Percentiles rank a stretch among this genome's conserved stretches.
Conservation (phyloP, 2,888 invertebrate genomes). For the Arge pagana region DNA sequence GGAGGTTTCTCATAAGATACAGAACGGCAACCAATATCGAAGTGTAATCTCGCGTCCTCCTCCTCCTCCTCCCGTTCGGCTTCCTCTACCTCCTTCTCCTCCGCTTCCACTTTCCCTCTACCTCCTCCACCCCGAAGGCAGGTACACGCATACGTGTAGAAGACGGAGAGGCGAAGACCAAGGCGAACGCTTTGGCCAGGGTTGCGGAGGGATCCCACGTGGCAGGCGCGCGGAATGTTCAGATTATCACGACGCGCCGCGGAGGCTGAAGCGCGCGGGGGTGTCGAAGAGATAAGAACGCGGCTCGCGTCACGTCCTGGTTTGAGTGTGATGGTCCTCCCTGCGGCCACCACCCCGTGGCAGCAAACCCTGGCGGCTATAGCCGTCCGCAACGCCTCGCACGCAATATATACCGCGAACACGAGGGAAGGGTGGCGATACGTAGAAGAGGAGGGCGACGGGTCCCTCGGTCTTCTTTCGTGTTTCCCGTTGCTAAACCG, state of each 20-base stretch:
- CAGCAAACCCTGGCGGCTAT: constrained; percentile 24
- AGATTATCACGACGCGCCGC: constrained; percentile 46
- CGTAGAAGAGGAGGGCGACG: constrained; percentile 3
- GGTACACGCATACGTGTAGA: constrained; percentile 7
- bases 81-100: too few species aligned
- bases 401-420: constrained; percentile 34
- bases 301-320: constrained; percentile 52
- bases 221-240: constrained; percentile 47
- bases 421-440: constrained; percentile 5
- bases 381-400: constrained; percentile 29
- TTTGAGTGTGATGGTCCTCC: constrained; percentile 51
- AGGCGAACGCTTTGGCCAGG: too few species aligned
- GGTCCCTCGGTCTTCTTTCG: neutral
- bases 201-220: constrained; percentile 38
- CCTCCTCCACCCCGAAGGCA: too few species aligned
- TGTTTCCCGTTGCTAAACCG: constrained; percentile 9
- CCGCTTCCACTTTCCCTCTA: too few species aligned
- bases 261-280: constrained; percentile 19
- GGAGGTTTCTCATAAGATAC: constrained; percentile 45
- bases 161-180: constrained; percentile 10
- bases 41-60: constrained; percentile 9
- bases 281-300: constrained; percentile 50
- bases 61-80: too few species aligned
- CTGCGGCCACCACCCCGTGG: constrained; percentile 31
- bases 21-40: constrained; percentile 31